phyloP scores from a whole-genome alignment of 2,113 vertebrate genomes.

The Rhynchopsitta pachyrhyncha region DNA sequence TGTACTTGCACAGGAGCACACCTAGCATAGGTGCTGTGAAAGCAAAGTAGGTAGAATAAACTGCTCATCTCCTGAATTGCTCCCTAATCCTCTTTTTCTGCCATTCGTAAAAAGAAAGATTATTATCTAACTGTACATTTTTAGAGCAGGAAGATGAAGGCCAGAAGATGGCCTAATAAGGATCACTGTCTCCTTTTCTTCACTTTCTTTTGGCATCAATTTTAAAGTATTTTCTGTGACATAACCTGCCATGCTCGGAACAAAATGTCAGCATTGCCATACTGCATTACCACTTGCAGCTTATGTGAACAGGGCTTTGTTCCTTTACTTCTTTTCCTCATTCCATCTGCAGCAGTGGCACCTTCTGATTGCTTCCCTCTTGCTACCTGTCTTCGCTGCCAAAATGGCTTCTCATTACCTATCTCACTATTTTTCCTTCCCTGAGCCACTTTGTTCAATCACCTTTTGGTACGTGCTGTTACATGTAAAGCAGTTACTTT shows the following conservation, averaged over 20 bases:
- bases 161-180: background rate
- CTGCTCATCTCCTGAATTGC: background rate
- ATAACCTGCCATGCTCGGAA: background rate
- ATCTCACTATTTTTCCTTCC: background rate
- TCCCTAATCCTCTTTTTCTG: background rate
- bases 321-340: background rate
- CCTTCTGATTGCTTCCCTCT: background rate
- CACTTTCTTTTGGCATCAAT: background rate
- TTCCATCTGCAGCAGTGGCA: background rate
- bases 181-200: background rate
- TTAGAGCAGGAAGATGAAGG: background rate
- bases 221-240: background rate
- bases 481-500: background rate
- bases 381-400: background rate
- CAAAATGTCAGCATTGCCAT: background rate
- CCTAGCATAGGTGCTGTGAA: background rate
- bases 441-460: background rate
- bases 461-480: background rate
- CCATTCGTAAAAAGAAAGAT: background rate
- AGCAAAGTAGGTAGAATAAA: background rate
- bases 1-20: background rate
- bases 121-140: background rate
- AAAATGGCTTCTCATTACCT: background rate
- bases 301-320: background rate
- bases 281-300: background rate